Evolutionary conservation across 2,888 invertebrate species (phyloP), one percentile per base, ranked within the genome.

Genomic region (Gerosis bhagava): DNA sequence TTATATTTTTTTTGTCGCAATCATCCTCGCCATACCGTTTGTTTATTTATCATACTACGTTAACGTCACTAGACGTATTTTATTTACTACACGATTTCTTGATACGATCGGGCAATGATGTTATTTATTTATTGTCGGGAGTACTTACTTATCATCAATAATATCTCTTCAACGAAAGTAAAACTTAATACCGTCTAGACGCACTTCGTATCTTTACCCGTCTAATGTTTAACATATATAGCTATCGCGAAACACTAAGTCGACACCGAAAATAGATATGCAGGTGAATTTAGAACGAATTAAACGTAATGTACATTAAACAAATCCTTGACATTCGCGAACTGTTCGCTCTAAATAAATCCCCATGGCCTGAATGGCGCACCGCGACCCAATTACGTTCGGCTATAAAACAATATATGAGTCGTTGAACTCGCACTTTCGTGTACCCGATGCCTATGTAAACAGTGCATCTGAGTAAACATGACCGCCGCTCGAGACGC

Each of bases 351-450:
- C 67, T 66, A 70, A 69, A 77, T 77, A 72, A 69, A 70, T 71
- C 68, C 65, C 71, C 70, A 68, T 74, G 71, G 66, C 75, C 75
- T 70, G 70, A 75, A 76, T 78, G 73, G 67, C 70, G 67, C 59
- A 60, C 68, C 67, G 64, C 81, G 86, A 79, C 87, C 87, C 83
- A 87, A 86, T 87, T 86, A 81, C 76, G 72, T 70, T 63, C 69
- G 72, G 75, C 78, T 75, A 83, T 84, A 84, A 82, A 84, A 82
- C 82, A 83, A 81, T 82, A 80, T 78, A 71, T 65, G 76, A 72
- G 84, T 82, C 86, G 74, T 81, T 83, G 87, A 86, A 83, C 86
- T 73, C 77, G n/a, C 62, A 67, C 65, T 66, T 67, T 73, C 68
- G 71, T 67, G 67, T 67, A 63, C 51, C n/a, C 43, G 48, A 44